These are phyloP conservation scores for Caenorhabditis macrosperma DNA, from an alignment of 2,888 invertebrate species.

Conservation along the genomic window DNA sequence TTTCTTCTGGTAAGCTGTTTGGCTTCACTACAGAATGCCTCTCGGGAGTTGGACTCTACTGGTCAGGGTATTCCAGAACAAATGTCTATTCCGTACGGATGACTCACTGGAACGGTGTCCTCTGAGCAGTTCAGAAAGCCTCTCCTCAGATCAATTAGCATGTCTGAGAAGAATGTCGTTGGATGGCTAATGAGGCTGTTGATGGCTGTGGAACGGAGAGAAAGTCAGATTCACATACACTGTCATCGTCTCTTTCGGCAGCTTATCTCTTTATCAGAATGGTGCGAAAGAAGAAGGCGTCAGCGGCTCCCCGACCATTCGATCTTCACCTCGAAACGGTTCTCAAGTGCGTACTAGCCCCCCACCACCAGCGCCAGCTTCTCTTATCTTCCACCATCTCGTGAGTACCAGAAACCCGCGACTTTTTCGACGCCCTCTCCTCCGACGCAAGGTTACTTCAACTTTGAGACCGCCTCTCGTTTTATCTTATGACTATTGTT, in stretches of 20 bases:
- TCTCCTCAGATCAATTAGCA: too few species aligned
- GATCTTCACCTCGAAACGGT: constrained; percentile 1
- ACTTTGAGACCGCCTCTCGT: constrained; percentile 13
- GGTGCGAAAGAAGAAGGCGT: neutral
- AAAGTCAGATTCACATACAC: too few species aligned
- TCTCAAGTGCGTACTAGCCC: neutral
- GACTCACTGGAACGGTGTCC: too few species aligned
- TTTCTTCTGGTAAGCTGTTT: neutral
- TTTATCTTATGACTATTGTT: constrained; percentile 16
- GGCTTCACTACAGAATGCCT: too few species aligned
- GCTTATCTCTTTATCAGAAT: neutral
- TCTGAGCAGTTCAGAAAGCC: too few species aligned
- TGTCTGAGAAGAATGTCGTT: too few species aligned
- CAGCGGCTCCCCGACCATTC: too few species aligned
- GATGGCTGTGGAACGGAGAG: too few species aligned
- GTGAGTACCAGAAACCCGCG: constrained; percentile 41
- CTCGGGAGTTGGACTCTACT: too few species aligned
- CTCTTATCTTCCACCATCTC: constrained; percentile 41
- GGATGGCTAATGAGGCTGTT: too few species aligned
- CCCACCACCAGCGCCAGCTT: constrained; percentile 29
- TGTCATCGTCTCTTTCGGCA: neutral
- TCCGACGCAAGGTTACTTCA: constrained; percentile 52
- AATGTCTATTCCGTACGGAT: too few species aligned
- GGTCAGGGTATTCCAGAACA: too few species aligned
- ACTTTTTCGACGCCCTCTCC: constrained; percentile 41